phyloP scores from a whole-genome alignment of 2,113 vertebrate species.

The Elgaria multicarinata region DNA sequence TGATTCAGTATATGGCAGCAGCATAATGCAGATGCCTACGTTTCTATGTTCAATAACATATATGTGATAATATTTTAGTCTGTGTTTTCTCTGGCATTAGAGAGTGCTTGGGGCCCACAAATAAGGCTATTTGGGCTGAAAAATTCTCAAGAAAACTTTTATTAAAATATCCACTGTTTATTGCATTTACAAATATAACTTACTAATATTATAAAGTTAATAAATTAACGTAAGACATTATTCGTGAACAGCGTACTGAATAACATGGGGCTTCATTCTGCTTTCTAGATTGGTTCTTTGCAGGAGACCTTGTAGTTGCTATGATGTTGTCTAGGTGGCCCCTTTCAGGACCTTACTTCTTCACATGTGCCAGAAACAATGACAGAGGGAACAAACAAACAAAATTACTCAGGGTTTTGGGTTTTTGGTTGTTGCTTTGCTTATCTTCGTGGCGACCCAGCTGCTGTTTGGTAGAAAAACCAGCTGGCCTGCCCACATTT shows the following conservation, averaged over 20 bases:
- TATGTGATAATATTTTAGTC: too few relatives aligned
- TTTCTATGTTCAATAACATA: too few relatives aligned
- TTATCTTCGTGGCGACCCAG: background rate
- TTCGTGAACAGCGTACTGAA: background rate
- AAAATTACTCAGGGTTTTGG: too few relatives aligned
- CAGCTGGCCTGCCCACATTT: constrained; percentile 16
- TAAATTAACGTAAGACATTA: background rate
- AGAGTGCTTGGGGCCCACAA: background rate
- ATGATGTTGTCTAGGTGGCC: background rate
- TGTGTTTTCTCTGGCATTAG: background rate
- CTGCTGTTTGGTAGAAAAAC: constrained; percentile 12
- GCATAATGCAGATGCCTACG: too few relatives aligned
- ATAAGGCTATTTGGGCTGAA: background rate
- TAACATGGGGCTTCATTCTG: background rate
- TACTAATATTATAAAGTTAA: background rate
- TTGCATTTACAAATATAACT: background rate
- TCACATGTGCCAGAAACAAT: background rate
- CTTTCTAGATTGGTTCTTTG: background rate
- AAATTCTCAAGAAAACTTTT: background rate
- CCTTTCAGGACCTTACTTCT: background rate
- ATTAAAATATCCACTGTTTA: background rate
- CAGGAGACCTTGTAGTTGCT: background rate
- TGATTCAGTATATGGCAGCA: too few relatives aligned
- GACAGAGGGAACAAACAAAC: background rate
- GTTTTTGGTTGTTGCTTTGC: background rate